phyloP scores from a whole-genome alignment of 2,888 invertebrate genomes.

The Magallana nippona region DNA sequence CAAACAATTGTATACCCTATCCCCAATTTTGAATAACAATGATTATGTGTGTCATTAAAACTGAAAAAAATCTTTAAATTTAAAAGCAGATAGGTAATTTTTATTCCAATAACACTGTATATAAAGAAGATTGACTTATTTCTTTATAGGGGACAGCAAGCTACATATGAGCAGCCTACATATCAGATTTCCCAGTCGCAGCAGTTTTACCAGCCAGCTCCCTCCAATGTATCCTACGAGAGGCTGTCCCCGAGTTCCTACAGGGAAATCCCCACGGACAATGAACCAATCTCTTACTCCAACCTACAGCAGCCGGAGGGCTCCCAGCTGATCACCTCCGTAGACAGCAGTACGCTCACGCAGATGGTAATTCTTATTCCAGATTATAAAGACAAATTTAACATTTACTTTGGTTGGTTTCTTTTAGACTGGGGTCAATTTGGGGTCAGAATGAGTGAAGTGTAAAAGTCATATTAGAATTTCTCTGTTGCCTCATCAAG shows the following conservation, averaged over 20 bases:
- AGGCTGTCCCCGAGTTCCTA: conserved; percentile 62
- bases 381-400: not conserved
- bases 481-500: too few species aligned
- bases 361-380: conserved; percentile 52
- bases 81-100: too few species aligned
- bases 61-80: too few species aligned
- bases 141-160: conserved; percentile 32
- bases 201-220: conserved; percentile 62
- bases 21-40: too few species aligned
- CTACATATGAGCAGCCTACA: conserved; percentile 39
- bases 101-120: not conserved
- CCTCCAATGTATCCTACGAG: conserved; percentile 66
- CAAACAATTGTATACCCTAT: not conserved
- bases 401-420: not conserved
- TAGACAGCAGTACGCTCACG: conserved; percentile 67
- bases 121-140: not conserved
- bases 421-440: too few species aligned
- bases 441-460: too few species aligned
- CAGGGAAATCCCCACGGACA: conserved; percentile 55
- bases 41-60: too few species aligned
- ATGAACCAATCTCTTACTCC: conserved; percentile 63
- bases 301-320: conserved; percentile 51
- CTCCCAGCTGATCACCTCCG: conserved; percentile 56
- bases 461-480: too few species aligned
- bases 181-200: conserved; percentile 42